Percentiles rank a stretch among this genome's conserved stretches.
phyloP scores from a whole-genome alignment of 2,113 vertebrate species.

The Myodes glareolus region DNA sequence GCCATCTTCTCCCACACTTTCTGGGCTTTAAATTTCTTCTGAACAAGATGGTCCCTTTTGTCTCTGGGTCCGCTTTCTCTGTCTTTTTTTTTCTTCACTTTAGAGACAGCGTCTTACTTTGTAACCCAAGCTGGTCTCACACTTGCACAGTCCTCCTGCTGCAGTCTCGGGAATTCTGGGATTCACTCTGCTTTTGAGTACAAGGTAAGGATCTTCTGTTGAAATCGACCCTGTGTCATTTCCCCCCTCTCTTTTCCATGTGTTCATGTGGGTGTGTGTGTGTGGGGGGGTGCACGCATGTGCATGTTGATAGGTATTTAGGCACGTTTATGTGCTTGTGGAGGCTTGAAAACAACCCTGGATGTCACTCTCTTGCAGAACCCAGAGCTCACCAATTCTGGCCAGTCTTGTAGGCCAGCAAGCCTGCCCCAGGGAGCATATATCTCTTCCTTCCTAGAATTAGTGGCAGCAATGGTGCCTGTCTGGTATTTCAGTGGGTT shows the following conservation, averaged over 20 bases:
- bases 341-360: neutral
- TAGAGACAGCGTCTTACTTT: neutral
- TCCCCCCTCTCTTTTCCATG: neutral
- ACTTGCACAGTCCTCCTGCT: neutral
- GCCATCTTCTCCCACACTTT: neutral
- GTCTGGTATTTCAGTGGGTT: neutral
- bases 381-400: neutral
- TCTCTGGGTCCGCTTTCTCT: neutral
- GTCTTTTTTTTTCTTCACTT: neutral
- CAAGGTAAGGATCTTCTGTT: neutral
- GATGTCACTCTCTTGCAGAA: neutral
- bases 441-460: neutral
- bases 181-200: neutral
- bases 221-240: neutral
- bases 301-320: neutral
- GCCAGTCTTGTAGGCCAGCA: neutral
- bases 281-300: neutral
- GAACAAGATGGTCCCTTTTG: neutral
- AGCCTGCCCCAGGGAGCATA: neutral
- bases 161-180: neutral
- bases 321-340: too few species aligned
- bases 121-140: neutral
- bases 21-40: neutral
- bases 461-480: neutral
- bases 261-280: neutral